Evolutionary conservation across 2,797 vertebrate genomes (phyloP), one percentile per base, ranked within the genome.

Genomic region (Loriculus beryllinus): DNA sequence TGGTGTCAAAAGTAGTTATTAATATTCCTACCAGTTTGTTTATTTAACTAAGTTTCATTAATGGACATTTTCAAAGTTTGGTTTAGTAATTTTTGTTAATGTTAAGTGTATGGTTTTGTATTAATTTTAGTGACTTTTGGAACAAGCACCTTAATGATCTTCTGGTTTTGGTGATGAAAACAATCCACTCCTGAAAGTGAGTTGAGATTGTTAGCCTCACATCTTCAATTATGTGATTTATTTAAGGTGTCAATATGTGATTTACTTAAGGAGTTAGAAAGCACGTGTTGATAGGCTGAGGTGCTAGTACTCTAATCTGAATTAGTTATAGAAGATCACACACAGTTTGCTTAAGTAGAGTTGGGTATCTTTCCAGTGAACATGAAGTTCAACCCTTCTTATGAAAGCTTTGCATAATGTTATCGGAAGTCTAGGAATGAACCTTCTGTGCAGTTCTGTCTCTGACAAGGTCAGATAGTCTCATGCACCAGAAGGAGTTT

Each of bases 211-310:
- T 49, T 54, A 57, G 26, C 15, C 17, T 88, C 4, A 6, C 16
- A 6, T n/a, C 70, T 49, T 76, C 29, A 65, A 28, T 37, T 79
- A 9, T 1, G 12, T 29, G 26, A 16, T 60, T 12, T 60, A 21
- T 82, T 76, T 60, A 37, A 49, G 21, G 6, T 23, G 39, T 70
- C 40, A n/a, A 12, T 79, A 7, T 0, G 12, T 29, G 23, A 16
- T 60, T 10, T 60, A 21, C 79, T 72, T 60, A 37, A 47, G 23
- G 8, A 17, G 18, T 70, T 52, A 37, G 31, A 60, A 82, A 39
- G 20, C 19, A 12, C 0, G 0, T 35, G 14, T 14, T 54, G 22
- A 20, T 77, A 10, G 45, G 23, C 48, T 45, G 31, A 79, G 71
- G 29, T 26, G 39, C 33, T 63, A 1, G 1, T 47, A 21, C 40